Evolutionary conservation across 2,888 invertebrate species (phyloP).

Genomic region (Trachelus iudaicus): DNA sequence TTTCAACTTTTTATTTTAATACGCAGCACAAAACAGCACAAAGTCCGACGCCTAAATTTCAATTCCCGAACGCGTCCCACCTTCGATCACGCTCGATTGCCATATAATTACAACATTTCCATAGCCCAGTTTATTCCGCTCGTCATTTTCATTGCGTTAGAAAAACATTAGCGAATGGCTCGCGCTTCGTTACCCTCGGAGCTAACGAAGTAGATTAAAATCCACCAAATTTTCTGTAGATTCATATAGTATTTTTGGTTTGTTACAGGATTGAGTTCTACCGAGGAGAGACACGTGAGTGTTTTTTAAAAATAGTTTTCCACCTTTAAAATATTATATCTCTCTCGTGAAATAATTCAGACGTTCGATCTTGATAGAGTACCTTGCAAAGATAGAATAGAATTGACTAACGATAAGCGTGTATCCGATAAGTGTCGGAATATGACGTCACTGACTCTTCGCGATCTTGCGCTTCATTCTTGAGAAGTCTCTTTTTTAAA

Average conservation of each 20-base stretch:
- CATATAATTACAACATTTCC: background rate
- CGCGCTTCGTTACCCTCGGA: background rate
- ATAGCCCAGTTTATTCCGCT: background rate
- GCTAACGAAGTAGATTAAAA: background rate
- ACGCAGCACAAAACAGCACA: background rate
- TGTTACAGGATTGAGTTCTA: slow-evolving; percentile 72
- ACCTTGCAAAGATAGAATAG: background rate
- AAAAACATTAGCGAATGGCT: background rate
- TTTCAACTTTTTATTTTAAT: slow-evolving; percentile 28
- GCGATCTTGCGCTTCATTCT: background rate
- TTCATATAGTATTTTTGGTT: slow-evolving; percentile 20
- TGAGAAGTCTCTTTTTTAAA: background rate
- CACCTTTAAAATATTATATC: background rate
- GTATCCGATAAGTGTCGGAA: background rate
- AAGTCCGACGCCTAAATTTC: background rate
- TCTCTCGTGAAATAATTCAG: background rate
- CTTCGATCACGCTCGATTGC: background rate
- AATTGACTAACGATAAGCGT: background rate
- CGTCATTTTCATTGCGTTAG: background rate
- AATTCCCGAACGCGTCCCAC: background rate
- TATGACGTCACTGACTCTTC: background rate
- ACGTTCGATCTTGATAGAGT: background rate
- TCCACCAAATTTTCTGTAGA: background rate
- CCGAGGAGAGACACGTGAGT: slow-evolving; percentile 76
- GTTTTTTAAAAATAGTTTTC: slow-evolving; percentile 18